Percentiles rank a stretch among this genome's conserved stretches.
These are phyloP conservation scores for Telenomus remus DNA, from an alignment of 1,140 invertebrate species.

Conservation along the genomic window DNA sequence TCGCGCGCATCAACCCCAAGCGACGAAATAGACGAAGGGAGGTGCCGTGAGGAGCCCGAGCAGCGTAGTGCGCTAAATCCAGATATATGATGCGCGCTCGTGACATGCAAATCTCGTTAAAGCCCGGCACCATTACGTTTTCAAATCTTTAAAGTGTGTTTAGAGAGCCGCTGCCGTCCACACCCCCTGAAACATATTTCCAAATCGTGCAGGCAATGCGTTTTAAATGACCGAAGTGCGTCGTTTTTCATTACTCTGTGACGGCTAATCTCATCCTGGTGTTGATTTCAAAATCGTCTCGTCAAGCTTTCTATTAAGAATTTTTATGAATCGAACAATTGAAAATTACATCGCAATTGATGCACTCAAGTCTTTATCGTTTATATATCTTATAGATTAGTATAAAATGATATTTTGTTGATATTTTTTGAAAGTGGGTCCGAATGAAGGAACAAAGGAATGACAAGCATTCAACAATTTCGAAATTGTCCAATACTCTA, in stretches of 20 bases:
- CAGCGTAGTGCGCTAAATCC: conserved; percentile 71
- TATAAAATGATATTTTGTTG: too few relatives aligned
- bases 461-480: background rate
- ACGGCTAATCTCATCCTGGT: conserved; percentile 19
- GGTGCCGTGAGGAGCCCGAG: conserved; percentile 55
- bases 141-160: conserved; percentile 77
- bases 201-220: conserved; percentile 30
- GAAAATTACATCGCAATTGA: too few relatives aligned
- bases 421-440: too few relatives aligned
- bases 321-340: too few relatives aligned
- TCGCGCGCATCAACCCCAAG: conserved; percentile 65
- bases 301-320: too few relatives aligned
- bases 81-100: conserved; percentile 76
- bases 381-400: too few relatives aligned
- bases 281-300: background rate
- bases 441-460: too few relatives aligned
- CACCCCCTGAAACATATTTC: conserved; percentile 51
- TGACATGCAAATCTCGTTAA: conserved; percentile 76
- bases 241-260: conserved; percentile 43
- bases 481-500: conserved; percentile 14
- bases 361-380: too few relatives aligned
- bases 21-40: conserved; percentile 61
- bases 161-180: conserved; percentile 71
- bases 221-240: conserved; percentile 41
- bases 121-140: conserved; percentile 75